phyloP scores from a whole-genome alignment of 2,113 vertebrate species.

The Chaetodon auriga region DNA sequence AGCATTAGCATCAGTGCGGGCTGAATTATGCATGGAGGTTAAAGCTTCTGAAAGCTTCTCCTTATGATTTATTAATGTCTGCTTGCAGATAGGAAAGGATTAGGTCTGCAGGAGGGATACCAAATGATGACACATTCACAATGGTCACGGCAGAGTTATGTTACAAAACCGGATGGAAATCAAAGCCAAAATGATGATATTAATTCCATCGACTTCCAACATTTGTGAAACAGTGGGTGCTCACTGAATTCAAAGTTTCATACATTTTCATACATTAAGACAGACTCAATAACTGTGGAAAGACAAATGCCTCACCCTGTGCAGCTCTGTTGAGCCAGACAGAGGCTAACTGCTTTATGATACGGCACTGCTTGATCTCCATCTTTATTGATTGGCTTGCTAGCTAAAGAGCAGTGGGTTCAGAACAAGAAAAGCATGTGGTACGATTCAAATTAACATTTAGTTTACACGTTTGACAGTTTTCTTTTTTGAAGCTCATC shows the following conservation, averaged over 20 bases:
- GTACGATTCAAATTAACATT: neutral
- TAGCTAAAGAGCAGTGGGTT: neutral
- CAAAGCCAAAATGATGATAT: conserved; percentile 36
- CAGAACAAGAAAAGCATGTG: neutral
- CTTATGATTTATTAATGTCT: conserved; percentile 75
- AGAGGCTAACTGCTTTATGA: conserved; percentile 5
- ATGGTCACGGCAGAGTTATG: conserved; percentile 17
- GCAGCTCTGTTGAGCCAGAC: neutral
- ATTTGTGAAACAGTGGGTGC: conserved; percentile 29
- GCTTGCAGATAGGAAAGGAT: conserved; percentile 52
- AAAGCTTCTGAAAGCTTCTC: conserved; percentile 65
- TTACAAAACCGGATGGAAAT: conserved; percentile 33
- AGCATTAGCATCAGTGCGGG: conserved; percentile 57
- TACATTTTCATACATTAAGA: conserved; percentile 35
- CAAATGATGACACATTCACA: conserved; percentile 44
- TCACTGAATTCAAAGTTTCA: conserved; percentile 34
- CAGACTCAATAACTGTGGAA: neutral
- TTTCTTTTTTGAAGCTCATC: neutral
- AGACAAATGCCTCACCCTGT: neutral
- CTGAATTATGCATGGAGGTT: conserved; percentile 74
- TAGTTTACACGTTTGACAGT: neutral
- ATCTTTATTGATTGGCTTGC: conserved; percentile 1
- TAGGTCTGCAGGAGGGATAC: conserved; percentile 44
- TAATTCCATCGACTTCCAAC: conserved; percentile 12
- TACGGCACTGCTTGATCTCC: neutral